Conservation (phyloP, 1,140 invertebrate genomes). For the Drosophila neocordata region DNA sequence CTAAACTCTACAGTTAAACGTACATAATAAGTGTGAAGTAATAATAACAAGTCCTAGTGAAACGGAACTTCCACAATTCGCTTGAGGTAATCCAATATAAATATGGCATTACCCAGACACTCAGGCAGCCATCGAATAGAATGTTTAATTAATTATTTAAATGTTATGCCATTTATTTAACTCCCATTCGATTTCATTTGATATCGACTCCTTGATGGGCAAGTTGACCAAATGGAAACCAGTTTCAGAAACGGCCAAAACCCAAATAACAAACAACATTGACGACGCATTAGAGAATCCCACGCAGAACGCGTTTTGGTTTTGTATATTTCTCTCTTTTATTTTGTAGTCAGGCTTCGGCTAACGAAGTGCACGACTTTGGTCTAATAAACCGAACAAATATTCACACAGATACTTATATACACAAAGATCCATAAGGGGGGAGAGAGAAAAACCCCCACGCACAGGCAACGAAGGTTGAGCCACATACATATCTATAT, state of each 20-base stretch:
- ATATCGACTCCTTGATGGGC: conserved; percentile 73
- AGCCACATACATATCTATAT: not conserved
- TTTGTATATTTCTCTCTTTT: conserved; percentile 11
- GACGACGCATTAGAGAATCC: conserved; percentile 68
- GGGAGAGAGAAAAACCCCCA: conserved; percentile 62
- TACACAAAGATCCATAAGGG: not conserved
- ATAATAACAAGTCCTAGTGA: conserved; percentile 11
- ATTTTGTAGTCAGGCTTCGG: conserved; percentile 52
- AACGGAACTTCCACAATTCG: not conserved
- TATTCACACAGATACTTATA: conserved; percentile 28
- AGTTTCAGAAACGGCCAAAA: conserved; percentile 63
- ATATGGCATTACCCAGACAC: conserved; percentile 37
- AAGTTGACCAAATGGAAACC: conserved; percentile 69
- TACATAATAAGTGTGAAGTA: not conserved
- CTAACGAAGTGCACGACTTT: conserved; percentile 78
- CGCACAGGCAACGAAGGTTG: conserved; percentile 72
- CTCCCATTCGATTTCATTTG: conserved; percentile 69
- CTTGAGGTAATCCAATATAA: conserved; percentile 27
- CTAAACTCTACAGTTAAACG: conserved; percentile 2
- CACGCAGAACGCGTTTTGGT: conserved; percentile 68
- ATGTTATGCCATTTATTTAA: conserved; percentile 63
- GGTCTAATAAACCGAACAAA: conserved; percentile 67
- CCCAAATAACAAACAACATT: conserved; percentile 55
- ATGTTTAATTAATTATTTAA: conserved; percentile 58
- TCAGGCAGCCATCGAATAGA: conserved; percentile 23